phyloP scores from a whole-genome alignment of 2,888 invertebrate genomes.

The Nipponacmea schrenckii region DNA sequence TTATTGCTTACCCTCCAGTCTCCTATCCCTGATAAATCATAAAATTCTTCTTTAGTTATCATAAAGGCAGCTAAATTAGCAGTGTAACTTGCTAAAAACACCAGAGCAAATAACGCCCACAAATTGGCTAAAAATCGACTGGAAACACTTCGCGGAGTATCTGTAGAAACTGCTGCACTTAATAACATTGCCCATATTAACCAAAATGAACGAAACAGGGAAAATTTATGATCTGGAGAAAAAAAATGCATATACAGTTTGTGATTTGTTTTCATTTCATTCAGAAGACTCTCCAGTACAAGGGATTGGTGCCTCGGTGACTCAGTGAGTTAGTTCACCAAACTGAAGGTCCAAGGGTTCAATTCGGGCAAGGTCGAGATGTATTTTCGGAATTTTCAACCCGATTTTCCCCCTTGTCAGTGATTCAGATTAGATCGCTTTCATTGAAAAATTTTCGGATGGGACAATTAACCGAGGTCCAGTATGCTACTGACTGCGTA shows the following conservation, averaged over 20 bases:
- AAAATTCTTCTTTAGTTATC: constrained; percentile 97
- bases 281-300: too few relatives aligned
- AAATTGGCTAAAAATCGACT: constrained; percentile 72
- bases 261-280: too few relatives aligned
- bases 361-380: too few relatives aligned
- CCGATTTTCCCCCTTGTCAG: too few relatives aligned
- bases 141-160: constrained; percentile 96
- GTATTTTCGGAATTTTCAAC: too few relatives aligned
- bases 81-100: constrained; percentile 99
- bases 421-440: too few relatives aligned
- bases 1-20: constrained; percentile 75
- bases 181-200: constrained; percentile 99
- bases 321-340: too few relatives aligned
- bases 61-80: constrained; percentile 99
- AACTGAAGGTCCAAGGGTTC: too few relatives aligned
- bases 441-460: too few relatives aligned
- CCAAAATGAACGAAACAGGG: constrained; percentile 96
- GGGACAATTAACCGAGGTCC: too few relatives aligned
- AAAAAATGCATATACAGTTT: not conserved
- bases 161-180: constrained; percentile 97
- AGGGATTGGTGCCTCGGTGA: too few relatives aligned
- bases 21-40: constrained; percentile 88
- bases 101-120: constrained; percentile 84
- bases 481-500: too few relatives aligned
- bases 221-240: constrained; percentile 66